These are phyloP conservation scores for Caenorhabditis sinica DNA, from an alignment of 2,888 invertebrate species.

Conservation along the genomic window DNA sequence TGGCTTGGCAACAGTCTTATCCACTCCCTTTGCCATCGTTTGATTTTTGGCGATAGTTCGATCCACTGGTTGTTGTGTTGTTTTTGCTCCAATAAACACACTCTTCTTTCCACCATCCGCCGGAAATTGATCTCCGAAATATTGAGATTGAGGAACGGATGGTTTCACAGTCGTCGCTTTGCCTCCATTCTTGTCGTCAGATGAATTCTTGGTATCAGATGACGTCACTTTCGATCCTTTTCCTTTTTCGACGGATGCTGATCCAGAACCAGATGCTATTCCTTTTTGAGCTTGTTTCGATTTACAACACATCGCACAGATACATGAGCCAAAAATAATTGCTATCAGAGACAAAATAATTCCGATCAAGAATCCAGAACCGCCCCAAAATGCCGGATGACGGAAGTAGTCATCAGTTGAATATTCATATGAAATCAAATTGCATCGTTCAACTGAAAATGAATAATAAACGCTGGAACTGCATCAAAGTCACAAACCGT, in stretches of 20 bases:
- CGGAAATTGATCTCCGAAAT: background rate
- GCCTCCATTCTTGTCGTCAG: conserved; percentile 4
- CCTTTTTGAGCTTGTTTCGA: background rate
- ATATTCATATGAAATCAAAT: background rate
- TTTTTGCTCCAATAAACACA: conserved; percentile 14
- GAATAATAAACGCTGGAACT: background rate
- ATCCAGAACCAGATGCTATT: conserved; percentile 3
- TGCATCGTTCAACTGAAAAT: conserved; percentile 4
- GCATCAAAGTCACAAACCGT: background rate
- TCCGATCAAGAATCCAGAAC: conserved; percentile 12
- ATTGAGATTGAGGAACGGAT: conserved; percentile 15
- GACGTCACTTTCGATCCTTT: conserved; percentile 13
- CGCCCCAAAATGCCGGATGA: conserved; percentile 9
- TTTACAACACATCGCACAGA: background rate
- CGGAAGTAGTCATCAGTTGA: conserved; percentile 13
- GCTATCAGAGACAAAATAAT: conserved; percentile 6
- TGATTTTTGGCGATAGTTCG: background rate
- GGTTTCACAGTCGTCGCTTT: conserved; percentile 7
- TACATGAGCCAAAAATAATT: background rate
- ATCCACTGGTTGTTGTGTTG: background rate
- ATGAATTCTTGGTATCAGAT: conserved; percentile 15
- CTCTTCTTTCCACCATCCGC: background rate
- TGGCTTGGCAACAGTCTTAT: background rate
- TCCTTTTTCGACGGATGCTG: conserved; percentile 7
- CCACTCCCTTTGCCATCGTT: background rate